Evolutionary conservation across 2,888 invertebrate genomes (phyloP).

Genomic region (Liodrosophila aerea): DNA sequence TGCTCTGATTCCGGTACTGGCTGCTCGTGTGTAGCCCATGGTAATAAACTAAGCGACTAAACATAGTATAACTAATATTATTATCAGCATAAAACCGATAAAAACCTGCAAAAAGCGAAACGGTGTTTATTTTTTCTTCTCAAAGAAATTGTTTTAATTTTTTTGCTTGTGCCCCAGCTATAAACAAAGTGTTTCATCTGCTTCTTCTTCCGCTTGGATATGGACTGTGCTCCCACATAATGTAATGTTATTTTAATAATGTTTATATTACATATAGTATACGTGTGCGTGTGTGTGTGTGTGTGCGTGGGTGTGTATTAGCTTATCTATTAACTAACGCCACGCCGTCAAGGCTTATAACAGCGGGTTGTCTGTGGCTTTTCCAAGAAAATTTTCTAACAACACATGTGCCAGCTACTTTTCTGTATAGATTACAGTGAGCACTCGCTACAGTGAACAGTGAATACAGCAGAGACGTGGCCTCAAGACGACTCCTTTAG

Average conservation of each 20-base stretch:
- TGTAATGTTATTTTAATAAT: slow-evolving; percentile 3
- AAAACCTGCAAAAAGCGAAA: background rate
- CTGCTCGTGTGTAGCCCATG: slow-evolving; percentile 55
- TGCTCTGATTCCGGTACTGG: slow-evolving; percentile 50
- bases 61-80: slow-evolving; percentile 2
- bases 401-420: no score
- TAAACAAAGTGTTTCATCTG: slow-evolving; percentile 3
- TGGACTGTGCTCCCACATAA: slow-evolving; percentile 18
- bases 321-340: background rate
- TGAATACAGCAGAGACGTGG: no score
- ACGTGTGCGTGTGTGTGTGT: background rate
- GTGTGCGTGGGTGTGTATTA: slow-evolving; percentile 10
- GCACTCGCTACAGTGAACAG: no score
- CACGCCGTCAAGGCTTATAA: no score
- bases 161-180: slow-evolving; percentile 1
- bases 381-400: no score
- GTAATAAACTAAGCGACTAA: slow-evolving; percentile 25
- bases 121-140: slow-evolving; percentile 3
- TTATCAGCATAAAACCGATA: background rate
- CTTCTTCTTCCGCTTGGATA: no score
- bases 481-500: no score
- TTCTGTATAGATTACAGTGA: no score
- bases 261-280: slow-evolving; percentile 9
- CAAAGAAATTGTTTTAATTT: slow-evolving; percentile 9
- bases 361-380: no score